A percentile compares a stretch with the other conserved stretches of the same genome.
Evolutionary conservation across 1,140 invertebrate species (phyloP).

Genomic region (Panagrolaimus sp.): DNA sequence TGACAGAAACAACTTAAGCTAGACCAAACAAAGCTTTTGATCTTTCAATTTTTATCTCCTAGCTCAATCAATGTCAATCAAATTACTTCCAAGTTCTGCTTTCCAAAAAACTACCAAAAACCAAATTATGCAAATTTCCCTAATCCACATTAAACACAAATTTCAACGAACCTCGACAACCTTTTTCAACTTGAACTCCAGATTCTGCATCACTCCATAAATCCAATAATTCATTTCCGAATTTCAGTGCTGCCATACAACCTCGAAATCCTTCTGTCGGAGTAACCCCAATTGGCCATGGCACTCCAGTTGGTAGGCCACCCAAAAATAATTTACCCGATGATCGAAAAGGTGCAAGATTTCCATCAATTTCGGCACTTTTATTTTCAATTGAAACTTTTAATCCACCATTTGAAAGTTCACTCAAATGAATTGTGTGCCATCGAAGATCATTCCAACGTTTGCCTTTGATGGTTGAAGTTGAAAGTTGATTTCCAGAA

Average conservation of each 20-base stretch:
- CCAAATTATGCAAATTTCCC: neutral
- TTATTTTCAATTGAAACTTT: neutral
- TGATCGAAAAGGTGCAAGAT: conserved; percentile 75
- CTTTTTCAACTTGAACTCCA: conserved; percentile 50
- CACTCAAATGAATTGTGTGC: neutral
- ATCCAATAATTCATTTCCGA: conserved; percentile 72
- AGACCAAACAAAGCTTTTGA: neutral
- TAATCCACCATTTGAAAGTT: conserved; percentile 5
- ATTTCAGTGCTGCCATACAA: conserved; percentile 82
- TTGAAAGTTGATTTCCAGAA: conserved; percentile 67
- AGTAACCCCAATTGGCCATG: conserved; percentile 59
- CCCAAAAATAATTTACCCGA: conserved; percentile 73
- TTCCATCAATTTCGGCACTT: conserved; percentile 4
- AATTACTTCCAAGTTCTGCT: conserved; percentile 14
- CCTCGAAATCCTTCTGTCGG: conserved; percentile 86
- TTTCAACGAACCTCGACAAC: conserved; percentile 31
- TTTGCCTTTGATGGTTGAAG: conserved; percentile 62
- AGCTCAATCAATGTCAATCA: conserved; percentile 13
- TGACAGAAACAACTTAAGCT: neutral
- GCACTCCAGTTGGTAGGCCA: conserved; percentile 61
- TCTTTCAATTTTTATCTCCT: neutral
- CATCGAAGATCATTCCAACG: conserved; percentile 21
- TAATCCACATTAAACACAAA: too few relatives aligned
- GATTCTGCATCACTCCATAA: conserved; percentile 54
- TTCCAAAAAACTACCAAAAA: neutral